Percentiles rank a stretch among this genome's conserved stretches.
Evolutionary conservation across 2,888 invertebrate species (phyloP).

Genomic region (Opisthograptis luteolata): DNA sequence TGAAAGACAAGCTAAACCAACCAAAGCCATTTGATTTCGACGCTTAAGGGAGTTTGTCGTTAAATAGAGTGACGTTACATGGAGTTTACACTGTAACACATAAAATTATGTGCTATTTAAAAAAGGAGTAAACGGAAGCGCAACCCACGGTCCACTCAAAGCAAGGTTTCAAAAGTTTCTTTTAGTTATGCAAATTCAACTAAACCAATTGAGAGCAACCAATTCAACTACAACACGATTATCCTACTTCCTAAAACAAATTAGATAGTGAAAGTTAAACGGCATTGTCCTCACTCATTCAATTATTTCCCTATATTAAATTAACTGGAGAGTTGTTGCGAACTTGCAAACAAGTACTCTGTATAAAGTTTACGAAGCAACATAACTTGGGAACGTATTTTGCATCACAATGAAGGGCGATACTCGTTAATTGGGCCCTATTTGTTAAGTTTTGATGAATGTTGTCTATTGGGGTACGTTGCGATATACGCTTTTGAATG

Average conservation of each 20-base stretch:
- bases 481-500: too few species aligned
- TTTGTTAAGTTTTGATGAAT: conserved; percentile 7
- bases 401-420: conserved; percentile 19
- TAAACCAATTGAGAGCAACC: conserved; percentile 9
- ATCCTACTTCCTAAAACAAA: conserved; percentile 25
- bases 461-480: too few species aligned
- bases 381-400: conserved; percentile 19
- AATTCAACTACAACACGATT: conserved; percentile 22
- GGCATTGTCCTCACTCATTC: conserved; percentile 22
- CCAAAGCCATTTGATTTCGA: too few species aligned
- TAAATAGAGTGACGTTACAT: too few species aligned
- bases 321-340: conserved; percentile 2
- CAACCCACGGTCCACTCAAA: too few species aligned
- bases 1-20: too few species aligned
- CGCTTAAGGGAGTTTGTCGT: too few species aligned
- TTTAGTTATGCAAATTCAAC: conserved; percentile 10
- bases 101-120: too few species aligned
- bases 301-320: conserved; percentile 13
- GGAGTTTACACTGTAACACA: too few species aligned
- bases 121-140: too few species aligned
- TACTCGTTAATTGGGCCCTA: conserved; percentile 13
- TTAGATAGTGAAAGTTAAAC: conserved; percentile 23
- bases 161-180: neutral
- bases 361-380: conserved; percentile 18
- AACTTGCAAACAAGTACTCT: conserved; percentile 19